Base-by-base conservation (phyloP, 1,140 invertebrate species). In the Cotesia chilonis region DNA sequence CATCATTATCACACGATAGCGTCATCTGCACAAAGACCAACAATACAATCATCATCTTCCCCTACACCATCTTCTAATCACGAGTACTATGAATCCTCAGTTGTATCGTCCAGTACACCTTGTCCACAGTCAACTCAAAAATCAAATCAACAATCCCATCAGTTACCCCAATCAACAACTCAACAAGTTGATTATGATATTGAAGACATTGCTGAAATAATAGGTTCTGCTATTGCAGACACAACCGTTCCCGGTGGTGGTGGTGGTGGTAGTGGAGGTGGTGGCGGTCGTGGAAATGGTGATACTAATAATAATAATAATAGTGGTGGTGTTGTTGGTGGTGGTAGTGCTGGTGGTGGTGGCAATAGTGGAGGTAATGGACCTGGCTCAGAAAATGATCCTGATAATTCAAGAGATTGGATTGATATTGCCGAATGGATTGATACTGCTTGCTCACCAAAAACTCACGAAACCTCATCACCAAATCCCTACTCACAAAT, bases 181-280 rank as follows among this genome's bases (percentile, higher is more conserved):
- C 91, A 84, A 88, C 92, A 76, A 14, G 82, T 85, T 1, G 88
- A 89, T 17, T 92, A 92, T 80, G 94, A 95, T 77, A 94, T 95
- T 78, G 94, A 95, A 72, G 94, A 95, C 77, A 94, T 96, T 72
- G 94, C 94, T 0, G 94, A 94, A 14, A 94, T 96, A 20, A 95
- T 96, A 67, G 94, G 94, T 0, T 94, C 92, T 0, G 94, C 94
- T n/a, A 96, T 96, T 75, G 94, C 94, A 0, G 95, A 95, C 78
- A 94, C 94, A 1, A 95, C 94, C 0, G 92, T 93, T 3, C 90
- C 92, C 9, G 91, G 89, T 4, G 89, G 90, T 54, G 68, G 89
- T 2, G 28, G 28, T 28, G 28, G 28, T 2, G 2, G 20, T 28
- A 14, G 14, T 14, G 14, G 14, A 14, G 14, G 14, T 14, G 28